A percentile compares a stretch with the other conserved stretches of the same genome.
Conservation (phyloP, 2,888 invertebrate genomes). For the Apamea anceps region DNA sequence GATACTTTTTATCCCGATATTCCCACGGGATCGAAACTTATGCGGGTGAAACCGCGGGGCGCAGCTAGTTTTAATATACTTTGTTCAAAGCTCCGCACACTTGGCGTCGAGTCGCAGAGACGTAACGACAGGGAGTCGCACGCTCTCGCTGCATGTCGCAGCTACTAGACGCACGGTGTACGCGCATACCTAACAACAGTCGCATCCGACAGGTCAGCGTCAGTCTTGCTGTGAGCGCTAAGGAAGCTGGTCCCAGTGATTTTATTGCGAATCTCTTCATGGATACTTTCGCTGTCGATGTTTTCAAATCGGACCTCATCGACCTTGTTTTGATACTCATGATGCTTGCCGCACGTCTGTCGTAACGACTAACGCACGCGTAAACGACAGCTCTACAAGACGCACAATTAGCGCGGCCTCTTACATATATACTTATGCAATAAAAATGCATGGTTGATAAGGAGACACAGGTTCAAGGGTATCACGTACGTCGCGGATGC, state of each 20-base stretch:
- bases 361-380: background rate
- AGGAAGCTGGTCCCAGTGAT: background rate
- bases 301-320: background rate
- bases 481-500: constrained; percentile 30
- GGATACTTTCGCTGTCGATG: background rate
- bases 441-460: constrained; percentile 46
- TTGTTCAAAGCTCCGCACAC: background rate
- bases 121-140: background rate
- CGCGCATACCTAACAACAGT: background rate
- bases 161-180: background rate
- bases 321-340: background rate
- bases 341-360: background rate
- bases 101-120: background rate
- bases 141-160: background rate
- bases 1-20: too few relatives aligned
- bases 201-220: background rate
- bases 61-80: background rate
- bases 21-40: too few relatives aligned
- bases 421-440: background rate
- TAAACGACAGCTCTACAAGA: background rate
- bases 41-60: too few relatives aligned
- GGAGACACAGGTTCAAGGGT: constrained; percentile 24
- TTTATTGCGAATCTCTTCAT: background rate
- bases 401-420: background rate
- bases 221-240: background rate